Evolutionary conservation across 1,140 invertebrate species (phyloP).

Genomic region (Pachyrhynchus sulphureomaculatus): DNA sequence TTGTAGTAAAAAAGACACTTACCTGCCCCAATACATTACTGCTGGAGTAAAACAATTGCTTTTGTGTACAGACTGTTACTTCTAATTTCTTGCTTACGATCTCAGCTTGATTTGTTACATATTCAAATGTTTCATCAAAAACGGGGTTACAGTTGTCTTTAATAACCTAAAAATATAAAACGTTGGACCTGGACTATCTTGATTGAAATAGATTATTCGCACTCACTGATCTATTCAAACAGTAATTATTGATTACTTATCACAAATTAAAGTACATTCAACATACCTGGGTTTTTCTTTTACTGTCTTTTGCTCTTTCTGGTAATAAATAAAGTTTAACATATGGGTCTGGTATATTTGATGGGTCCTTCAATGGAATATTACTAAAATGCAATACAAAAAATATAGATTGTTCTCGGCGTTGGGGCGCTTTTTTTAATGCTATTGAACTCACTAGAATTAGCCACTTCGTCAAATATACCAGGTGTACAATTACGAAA

Average conservation of each 20-base stretch:
- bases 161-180: slow-evolving; percentile 58
- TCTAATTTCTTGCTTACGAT: slow-evolving; percentile 71
- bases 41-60: slow-evolving; percentile 72
- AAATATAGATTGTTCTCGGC: no score
- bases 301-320: slow-evolving; percentile 81
- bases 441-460: no score
- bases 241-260: no score
- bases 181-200: no score
- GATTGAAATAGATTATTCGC: no score
- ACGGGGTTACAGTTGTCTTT: slow-evolving; percentile 90
- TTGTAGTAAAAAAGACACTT: no score
- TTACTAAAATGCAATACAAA: slow-evolving; percentile 60
- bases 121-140: slow-evolving; percentile 90
- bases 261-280: no score
- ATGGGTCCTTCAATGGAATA: slow-evolving; percentile 82
- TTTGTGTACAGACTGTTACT: slow-evolving; percentile 81
- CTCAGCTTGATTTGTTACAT: slow-evolving; percentile 75
- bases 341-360: slow-evolving; percentile 91
- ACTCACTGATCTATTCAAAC: no score
- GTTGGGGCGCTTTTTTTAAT: no score
- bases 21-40: slow-evolving; percentile 82
- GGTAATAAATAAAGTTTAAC: slow-evolving; percentile 91
- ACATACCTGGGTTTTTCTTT: slow-evolving; percentile 84
- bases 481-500: no score
- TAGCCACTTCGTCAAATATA: no score